Conservation (phyloP, 2,888 invertebrate genomes). For the Cosmopolites sordidus region DNA sequence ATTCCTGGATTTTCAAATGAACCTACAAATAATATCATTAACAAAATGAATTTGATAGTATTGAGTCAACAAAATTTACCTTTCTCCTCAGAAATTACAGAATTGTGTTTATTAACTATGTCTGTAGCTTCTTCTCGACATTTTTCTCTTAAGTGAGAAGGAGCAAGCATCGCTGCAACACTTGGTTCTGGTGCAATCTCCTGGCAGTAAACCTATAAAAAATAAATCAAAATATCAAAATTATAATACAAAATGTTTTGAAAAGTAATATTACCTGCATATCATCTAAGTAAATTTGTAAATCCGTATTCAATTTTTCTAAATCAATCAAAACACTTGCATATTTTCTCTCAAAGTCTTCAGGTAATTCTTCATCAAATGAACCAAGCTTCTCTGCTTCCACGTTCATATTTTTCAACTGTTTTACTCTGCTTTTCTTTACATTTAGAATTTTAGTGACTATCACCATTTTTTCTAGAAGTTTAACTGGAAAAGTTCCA, state of each 20-base stretch:
- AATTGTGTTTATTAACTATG: constrained; percentile 71
- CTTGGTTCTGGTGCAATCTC: constrained; percentile 86
- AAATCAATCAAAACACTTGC: constrained; percentile 83
- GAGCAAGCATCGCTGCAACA: constrained; percentile 80
- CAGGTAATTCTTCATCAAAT: constrained; percentile 70
- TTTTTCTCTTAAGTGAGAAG: constrained; percentile 81
- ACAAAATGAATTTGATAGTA: neutral
- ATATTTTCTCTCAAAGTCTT: constrained; percentile 88
- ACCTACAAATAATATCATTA: constrained; percentile 26
- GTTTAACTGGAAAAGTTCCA: constrained; percentile 79
- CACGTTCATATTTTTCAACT: constrained; percentile 80
- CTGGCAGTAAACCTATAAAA: constrained; percentile 72
- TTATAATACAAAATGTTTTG: neutral
- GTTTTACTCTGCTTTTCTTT: constrained; percentile 76
- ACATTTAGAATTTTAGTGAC: constrained; percentile 79
- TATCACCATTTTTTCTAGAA: constrained; percentile 82
- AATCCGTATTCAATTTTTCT: constrained; percentile 84
- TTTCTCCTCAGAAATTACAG: constrained; percentile 56
- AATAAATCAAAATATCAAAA: constrained; percentile 53
- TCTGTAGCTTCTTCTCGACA: constrained; percentile 80
- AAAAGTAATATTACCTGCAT: constrained; percentile 55
- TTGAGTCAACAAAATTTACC: constrained; percentile 9
- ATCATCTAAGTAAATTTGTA: constrained; percentile 79
- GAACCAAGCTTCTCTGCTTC: constrained; percentile 85
- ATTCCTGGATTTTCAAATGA: constrained; percentile 55